Evolutionary conservation across 2,888 invertebrate genomes (phyloP).

Genomic region (Lydus trimaculatus): DNA sequence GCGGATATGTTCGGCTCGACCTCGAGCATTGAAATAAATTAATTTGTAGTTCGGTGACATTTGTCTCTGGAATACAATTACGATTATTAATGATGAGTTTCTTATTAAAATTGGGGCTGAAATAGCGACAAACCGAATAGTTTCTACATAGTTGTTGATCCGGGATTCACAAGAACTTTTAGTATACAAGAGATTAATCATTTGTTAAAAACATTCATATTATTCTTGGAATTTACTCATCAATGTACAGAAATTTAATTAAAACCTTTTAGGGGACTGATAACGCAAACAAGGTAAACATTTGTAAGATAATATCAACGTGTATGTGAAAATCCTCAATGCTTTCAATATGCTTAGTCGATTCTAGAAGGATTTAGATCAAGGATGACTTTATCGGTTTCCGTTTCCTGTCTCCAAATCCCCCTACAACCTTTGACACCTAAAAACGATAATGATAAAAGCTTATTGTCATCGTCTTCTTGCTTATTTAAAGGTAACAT

Average conservation of each 20-base stretch:
- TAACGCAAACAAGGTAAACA: background rate
- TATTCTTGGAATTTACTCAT: too few relatives aligned
- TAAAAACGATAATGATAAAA: background rate
- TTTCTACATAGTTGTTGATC: background rate
- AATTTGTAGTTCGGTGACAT: conserved; percentile 61
- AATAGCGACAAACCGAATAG: background rate
- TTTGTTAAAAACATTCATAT: too few relatives aligned
- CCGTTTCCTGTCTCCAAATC: background rate
- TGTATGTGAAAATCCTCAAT: background rate
- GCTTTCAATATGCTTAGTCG: background rate
- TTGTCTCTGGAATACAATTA: background rate
- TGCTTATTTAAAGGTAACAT: too few relatives aligned
- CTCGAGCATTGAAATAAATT: conserved; percentile 67
- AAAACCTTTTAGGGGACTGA: background rate
- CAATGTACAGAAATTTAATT: background rate
- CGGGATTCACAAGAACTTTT: background rate
- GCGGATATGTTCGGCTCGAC: conserved; percentile 66
- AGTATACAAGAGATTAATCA: background rate
- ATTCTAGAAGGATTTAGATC: background rate
- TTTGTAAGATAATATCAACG: background rate
- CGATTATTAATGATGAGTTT: background rate
- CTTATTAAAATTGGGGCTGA: background rate
- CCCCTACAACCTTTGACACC: background rate
- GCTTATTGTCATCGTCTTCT: too few relatives aligned
- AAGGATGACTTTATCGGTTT: background rate